phyloP scores from a whole-genome alignment of 2,888 invertebrate species.

The Azorinus chamasolen region DNA sequence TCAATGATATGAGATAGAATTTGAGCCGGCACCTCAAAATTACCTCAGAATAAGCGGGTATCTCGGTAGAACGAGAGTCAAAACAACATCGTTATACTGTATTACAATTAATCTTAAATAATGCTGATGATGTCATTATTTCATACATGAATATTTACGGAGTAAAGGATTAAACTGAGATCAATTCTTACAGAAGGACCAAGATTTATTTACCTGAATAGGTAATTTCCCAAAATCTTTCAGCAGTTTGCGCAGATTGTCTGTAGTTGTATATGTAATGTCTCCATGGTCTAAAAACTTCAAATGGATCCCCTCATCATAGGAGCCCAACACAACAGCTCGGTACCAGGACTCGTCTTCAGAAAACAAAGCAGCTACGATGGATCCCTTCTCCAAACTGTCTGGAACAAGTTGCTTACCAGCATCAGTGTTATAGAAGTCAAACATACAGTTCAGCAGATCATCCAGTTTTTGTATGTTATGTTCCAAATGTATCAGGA shows the following conservation, averaged over 20 bases:
- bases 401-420: slow-evolving; percentile 54
- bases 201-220: slow-evolving; percentile 48
- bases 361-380: slow-evolving; percentile 74
- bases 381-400: slow-evolving; percentile 49
- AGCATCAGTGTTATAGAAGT: slow-evolving; percentile 65
- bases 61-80: too few species aligned
- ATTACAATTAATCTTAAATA: too few species aligned
- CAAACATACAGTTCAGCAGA: slow-evolving; percentile 75
- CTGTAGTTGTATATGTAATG: slow-evolving; percentile 70
- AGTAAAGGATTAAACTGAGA: too few species aligned
- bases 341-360: slow-evolving; percentile 83
- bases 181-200: too few species aligned
- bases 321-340: slow-evolving; percentile 58
- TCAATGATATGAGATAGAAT: too few species aligned
- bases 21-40: too few species aligned
- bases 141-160: too few species aligned
- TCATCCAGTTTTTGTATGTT: slow-evolving; percentile 59
- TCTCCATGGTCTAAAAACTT: slow-evolving; percentile 85
- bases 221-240: slow-evolving; percentile 75
- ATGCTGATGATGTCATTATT: too few species aligned
- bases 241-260: slow-evolving; percentile 75
- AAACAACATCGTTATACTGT: too few species aligned
- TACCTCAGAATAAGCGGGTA: too few species aligned
- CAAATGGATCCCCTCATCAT: slow-evolving; percentile 63
- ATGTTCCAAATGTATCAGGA: slow-evolving; percentile 77